These are phyloP conservation scores for Acanthosepion esculentum DNA, from an alignment of 2,888 invertebrate species.

Conservation along the genomic window DNA sequence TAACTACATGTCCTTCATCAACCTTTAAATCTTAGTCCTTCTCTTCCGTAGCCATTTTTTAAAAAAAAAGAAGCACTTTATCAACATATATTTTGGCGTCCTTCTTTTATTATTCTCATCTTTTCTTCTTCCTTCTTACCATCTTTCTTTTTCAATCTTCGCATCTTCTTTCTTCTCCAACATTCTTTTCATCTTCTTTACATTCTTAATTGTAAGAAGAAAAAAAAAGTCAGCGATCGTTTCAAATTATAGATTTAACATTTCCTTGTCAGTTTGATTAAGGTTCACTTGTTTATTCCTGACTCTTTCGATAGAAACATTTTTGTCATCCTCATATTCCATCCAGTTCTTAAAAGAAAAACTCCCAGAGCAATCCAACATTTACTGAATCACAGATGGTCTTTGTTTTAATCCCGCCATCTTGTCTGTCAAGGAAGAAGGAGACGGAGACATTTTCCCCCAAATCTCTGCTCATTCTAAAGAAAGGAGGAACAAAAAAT, in stretches of 20 bases:
- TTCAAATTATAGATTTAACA: constrained; percentile 23
- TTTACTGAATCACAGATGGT: background rate
- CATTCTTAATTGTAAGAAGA: background rate
- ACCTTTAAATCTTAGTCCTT: background rate
- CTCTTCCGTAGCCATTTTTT: background rate
- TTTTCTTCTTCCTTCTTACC: too few relatives aligned
- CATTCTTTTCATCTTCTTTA: background rate
- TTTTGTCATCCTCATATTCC: background rate
- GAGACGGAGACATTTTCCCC: background rate
- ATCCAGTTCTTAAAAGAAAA: background rate
- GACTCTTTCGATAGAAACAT: background rate
- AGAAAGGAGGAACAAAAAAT: background rate
- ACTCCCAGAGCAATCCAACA: background rate
- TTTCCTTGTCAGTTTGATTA: background rate
- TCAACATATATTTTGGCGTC: too few relatives aligned
- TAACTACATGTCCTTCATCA: background rate
- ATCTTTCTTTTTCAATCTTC: too few relatives aligned
- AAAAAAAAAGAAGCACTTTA: too few relatives aligned
- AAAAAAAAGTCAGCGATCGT: background rate
- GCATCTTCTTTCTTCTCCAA: background rate
- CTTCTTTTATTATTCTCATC: too few relatives aligned
- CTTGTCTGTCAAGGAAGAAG: background rate
- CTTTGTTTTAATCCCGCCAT: constrained; percentile 25
- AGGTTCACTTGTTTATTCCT: background rate
- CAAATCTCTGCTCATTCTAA: background rate